phyloP scores from a whole-genome alignment of 2,113 vertebrate genomes.

The Hepsetus odoe region DNA sequence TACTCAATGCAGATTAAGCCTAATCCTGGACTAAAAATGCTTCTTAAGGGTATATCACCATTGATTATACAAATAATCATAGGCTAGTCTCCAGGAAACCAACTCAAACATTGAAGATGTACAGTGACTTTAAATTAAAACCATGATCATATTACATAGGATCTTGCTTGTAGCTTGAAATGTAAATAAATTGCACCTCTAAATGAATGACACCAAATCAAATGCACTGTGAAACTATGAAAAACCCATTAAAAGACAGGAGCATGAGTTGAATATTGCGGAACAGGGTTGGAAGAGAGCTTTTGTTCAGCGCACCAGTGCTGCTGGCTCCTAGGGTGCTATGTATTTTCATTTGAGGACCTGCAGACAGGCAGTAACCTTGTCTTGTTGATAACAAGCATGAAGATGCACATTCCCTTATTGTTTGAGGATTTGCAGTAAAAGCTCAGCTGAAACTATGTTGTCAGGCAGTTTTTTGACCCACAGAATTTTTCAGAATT shows the following conservation, averaged over 20 bases:
- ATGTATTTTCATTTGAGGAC: conserved; percentile 41
- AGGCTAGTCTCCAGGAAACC: not conserved
- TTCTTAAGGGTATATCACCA: too few species aligned
- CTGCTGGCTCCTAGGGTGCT: conserved; percentile 11
- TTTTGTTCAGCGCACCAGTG: not conserved
- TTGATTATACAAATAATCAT: too few species aligned
- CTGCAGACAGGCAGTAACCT: conserved; percentile 33
- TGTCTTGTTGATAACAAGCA: conserved; percentile 23
- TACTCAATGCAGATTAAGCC: too few species aligned
- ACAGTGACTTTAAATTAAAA: not conserved
- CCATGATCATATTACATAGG: not conserved
- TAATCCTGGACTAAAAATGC: not conserved
- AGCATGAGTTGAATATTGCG: not conserved
- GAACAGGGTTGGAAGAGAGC: not conserved
- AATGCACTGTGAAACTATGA: not conserved
- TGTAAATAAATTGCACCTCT: not conserved
- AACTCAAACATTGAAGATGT: not conserved
- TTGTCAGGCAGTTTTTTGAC: conserved; percentile 49
- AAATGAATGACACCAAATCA: not conserved
- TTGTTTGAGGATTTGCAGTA: conserved; percentile 49
- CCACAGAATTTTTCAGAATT: conserved; percentile 42
- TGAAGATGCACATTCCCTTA: conserved; percentile 24
- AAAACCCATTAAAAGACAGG: not conserved
- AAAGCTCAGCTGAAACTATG: conserved; percentile 12
- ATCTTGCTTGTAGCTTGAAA: not conserved